A percentile compares a stretch with the other conserved stretches of the same genome.
phyloP scores from a whole-genome alignment of 2,797 vertebrate species.

The Dendrocincla fuliginosa region DNA sequence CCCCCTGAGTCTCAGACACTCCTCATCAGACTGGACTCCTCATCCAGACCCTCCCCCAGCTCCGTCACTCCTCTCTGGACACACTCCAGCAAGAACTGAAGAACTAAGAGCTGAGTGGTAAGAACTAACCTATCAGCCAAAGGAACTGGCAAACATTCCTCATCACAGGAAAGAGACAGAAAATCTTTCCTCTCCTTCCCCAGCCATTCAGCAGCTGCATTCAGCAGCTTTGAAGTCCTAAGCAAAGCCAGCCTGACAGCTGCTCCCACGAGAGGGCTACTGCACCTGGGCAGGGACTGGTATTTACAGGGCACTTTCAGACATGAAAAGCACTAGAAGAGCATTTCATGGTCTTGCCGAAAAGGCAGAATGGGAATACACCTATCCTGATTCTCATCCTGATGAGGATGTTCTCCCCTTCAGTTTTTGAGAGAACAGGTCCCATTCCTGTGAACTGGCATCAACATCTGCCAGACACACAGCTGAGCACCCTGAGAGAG shows the following conservation, averaged over 20 bases:
- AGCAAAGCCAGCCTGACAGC: background rate
- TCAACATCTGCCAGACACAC: fast-evolving
- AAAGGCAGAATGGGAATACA: background rate
- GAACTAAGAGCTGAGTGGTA: background rate
- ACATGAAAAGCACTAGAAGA: background rate
- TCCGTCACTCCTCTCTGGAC: background rate
- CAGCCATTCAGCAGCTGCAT: background rate
- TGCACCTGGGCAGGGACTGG: fast-evolving
- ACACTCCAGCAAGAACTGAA: background rate
- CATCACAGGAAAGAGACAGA: background rate
- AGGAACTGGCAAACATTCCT: background rate
- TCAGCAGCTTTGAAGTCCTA: background rate
- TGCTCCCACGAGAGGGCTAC: background rate
- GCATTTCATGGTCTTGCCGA: background rate
- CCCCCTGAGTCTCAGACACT: background rate
- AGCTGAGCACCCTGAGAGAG: background rate
- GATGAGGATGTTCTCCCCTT: background rate
- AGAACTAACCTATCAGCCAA: background rate
- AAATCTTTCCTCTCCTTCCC: background rate
- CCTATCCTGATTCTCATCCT: background rate
- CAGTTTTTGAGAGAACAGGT: background rate
- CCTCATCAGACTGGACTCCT: background rate
- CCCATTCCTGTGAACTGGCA: background rate
- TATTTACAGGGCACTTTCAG: background rate
- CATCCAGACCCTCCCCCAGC: background rate